These are phyloP conservation scores for Hemicentrotus pulcherrimus DNA, from an alignment of 35 echinoderm and acorn worm species.

Conservation along the genomic window DNA sequence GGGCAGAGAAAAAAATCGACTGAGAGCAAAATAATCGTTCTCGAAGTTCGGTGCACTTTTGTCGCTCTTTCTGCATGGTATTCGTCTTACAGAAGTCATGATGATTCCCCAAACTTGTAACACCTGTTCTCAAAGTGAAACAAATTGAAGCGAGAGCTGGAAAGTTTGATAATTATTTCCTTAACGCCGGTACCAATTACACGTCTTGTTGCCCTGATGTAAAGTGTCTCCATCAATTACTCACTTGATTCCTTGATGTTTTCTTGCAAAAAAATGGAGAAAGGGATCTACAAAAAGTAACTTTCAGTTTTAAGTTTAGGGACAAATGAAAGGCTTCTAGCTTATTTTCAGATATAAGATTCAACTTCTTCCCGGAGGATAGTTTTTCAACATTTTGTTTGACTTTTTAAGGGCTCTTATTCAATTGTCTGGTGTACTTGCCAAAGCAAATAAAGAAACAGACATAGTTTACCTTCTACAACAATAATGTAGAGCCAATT, in stretches of 20 bases:
- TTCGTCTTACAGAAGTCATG: not conserved
- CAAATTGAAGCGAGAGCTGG: not conserved
- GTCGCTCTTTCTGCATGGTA: not conserved
- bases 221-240: not conserved
- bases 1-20: not conserved
- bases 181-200: not conserved
- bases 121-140: not conserved
- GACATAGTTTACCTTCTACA: too few relatives aligned
- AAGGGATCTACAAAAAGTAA: not conserved
- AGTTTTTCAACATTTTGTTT: too few relatives aligned
- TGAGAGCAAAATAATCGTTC: not conserved
- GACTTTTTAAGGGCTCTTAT: too few relatives aligned
- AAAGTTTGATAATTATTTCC: constrained; percentile 14
- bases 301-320: too few relatives aligned
- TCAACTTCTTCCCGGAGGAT: too few relatives aligned
- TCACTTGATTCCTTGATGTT: not conserved
- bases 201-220: not conserved
- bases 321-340: too few relatives aligned
- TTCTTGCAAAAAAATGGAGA: not conserved
- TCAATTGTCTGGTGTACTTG: too few relatives aligned
- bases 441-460: too few relatives aligned
- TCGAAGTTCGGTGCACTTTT: constrained; percentile 4
- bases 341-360: too few relatives aligned
- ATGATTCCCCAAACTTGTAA: not conserved
- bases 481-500: too few relatives aligned